Evolutionary conservation across 1,140 invertebrate genomes (phyloP), one percentile per base, ranked within the genome.

Genomic region (Leptonema lineaticorne): DNA sequence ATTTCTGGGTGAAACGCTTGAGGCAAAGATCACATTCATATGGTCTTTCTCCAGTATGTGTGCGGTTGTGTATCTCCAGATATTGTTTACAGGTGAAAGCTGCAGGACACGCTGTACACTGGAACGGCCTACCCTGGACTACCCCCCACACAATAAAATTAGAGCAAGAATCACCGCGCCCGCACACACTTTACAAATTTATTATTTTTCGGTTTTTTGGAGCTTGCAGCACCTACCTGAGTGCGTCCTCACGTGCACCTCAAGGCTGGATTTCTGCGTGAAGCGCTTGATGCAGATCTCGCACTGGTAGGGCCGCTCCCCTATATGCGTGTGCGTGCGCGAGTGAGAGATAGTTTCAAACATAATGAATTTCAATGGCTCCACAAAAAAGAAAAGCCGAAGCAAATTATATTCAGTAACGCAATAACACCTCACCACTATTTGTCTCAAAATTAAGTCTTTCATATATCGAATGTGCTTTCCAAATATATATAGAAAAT

Each of bases 21-120:
- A 87, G 83, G 77, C 87, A 88, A 74, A 87, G 82, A 75, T 87
- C 85, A 78, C 90, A 91, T 80, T 86, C 84, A 87, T 89, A 82
- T 84, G 89, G 76, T 33, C 88, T 80, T 78, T 90, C 88, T 69
- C 89, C 89, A 62, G 88, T 90, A 80, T 91, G 89, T 57, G 89
- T 90, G 77, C 90, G 83, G 83, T 89, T 89, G 81, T 92, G 90
- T 73, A 91, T 89, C 83, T 90, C 86, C 72, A 88, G 80, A 76
- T 89, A 88, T 74, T 87, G 87, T 79, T 89, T 89, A 75, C 87
- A 85, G 75, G 87, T 88, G 78, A 88, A 89, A 78, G 86, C 86
- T 58, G 86, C 87, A 74, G 87, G 86, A 74, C 87, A 87, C 74
- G 85, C 85, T 82, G 91, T 81, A 87, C 92, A 86, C 84, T 89